Evolutionary conservation across 2,888 invertebrate genomes (phyloP).

Genomic region (Rhagium mordax): DNA sequence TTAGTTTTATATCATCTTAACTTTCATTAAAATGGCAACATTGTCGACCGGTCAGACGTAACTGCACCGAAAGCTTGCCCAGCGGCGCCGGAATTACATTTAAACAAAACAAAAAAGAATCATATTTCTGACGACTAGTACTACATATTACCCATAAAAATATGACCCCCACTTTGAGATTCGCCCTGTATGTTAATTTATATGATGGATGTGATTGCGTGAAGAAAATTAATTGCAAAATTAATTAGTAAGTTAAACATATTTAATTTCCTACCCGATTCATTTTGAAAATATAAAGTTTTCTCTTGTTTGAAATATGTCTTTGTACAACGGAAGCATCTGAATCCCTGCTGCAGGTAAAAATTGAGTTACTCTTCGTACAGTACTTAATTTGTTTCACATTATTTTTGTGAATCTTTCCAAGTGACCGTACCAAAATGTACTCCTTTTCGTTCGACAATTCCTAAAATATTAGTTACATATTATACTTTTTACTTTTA

Average conservation of each 20-base stretch:
- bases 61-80: too few species aligned
- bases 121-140: too few species aligned
- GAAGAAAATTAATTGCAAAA: background rate
- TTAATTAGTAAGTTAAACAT: background rate
- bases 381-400: slow-evolving; percentile 72
- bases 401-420: slow-evolving; percentile 71
- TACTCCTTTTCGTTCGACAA: slow-evolving; percentile 71
- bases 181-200: too few species aligned
- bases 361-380: slow-evolving; percentile 69
- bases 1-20: too few species aligned
- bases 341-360: slow-evolving; percentile 75
- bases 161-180: too few species aligned
- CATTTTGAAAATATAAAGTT: slow-evolving; percentile 73
- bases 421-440: slow-evolving; percentile 69
- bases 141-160: too few species aligned
- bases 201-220: too few species aligned
- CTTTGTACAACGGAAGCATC: slow-evolving; percentile 70
- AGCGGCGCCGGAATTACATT: too few species aligned
- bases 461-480: slow-evolving; percentile 69
- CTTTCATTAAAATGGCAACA: too few species aligned
- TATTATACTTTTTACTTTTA: too few species aligned
- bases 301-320: slow-evolving; percentile 71
- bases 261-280: slow-evolving; percentile 65
- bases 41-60: too few species aligned
- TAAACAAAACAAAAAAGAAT: too few species aligned